A percentile compares a stretch with the other conserved stretches of the same genome.
Evolutionary conservation across 2,113 vertebrate genomes (phyloP).

Genomic region (Oncorhynchus nerka): DNA sequence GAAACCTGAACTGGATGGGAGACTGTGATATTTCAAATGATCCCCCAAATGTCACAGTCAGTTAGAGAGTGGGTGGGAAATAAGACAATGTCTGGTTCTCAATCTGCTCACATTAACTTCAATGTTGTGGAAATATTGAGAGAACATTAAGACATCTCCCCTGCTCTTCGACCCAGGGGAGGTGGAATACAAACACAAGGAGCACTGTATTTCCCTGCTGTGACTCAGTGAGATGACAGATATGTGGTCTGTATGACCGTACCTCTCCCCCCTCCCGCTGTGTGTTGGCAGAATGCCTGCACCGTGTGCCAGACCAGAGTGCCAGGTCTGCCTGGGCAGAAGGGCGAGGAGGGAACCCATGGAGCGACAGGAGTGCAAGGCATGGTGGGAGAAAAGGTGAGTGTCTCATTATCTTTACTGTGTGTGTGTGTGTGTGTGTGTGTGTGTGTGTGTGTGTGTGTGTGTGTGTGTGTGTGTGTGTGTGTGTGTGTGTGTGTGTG

Average conservation of each 20-base stretch:
- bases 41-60: slow-evolving; percentile 67
- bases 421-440: neutral
- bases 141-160: slow-evolving; percentile 39
- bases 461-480: neutral
- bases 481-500: neutral
- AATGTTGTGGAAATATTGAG: slow-evolving; percentile 61
- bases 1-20: slow-evolving; percentile 21
- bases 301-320: slow-evolving; percentile 74
- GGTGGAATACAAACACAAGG: slow-evolving; percentile 55
- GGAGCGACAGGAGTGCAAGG: slow-evolving; percentile 68
- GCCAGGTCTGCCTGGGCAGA: slow-evolving; percentile 76
- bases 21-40: slow-evolving; percentile 59
- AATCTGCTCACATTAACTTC: slow-evolving; percentile 56
- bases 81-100: slow-evolving; percentile 23
- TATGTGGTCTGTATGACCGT: slow-evolving; percentile 53
- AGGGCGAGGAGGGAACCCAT: slow-evolving; percentile 73
- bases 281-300: slow-evolving; percentile 79
- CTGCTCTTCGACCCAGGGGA: slow-evolving; percentile 55
- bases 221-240: slow-evolving; percentile 50
- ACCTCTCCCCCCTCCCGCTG: slow-evolving; percentile 24
- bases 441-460: slow-evolving; percentile 9
- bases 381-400: slow-evolving; percentile 69
- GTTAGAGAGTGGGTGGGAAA: slow-evolving; percentile 28
- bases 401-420: neutral
- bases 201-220: slow-evolving; percentile 40